Evolutionary conservation across 2,113 vertebrate species (phyloP), one percentile per base, ranked within the genome.

Genomic region (western clawed frog (Xenopus tropicalis)): DNA sequence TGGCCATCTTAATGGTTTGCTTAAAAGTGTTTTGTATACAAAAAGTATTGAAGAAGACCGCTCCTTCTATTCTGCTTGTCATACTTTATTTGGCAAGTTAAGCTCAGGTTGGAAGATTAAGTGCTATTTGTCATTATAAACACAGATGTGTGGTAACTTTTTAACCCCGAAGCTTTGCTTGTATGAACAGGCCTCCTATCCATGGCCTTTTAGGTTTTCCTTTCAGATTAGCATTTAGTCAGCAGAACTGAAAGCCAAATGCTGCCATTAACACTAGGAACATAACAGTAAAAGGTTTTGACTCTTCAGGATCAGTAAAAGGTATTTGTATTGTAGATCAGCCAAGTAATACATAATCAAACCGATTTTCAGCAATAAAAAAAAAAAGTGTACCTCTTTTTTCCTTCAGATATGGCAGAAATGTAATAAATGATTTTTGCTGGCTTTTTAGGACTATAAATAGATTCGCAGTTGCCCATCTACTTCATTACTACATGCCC

Each of bases 131-230:
- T 83, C 80, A 85, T 78, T 83, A 86, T 83, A 88, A 86, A 82
- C 78, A 86, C 84, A 91, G 83, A 89, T 88, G 80, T 87, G 81
- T 80, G 77, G 82, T 82, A 87, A 83, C 78, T 84, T 88, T 86
- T 89, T 86, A 75, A 83, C 81, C 80, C 72, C 78, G 68, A 61
- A 70, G 19, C 58, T 82, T 74, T 86, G 77, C 92, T 66, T 94
- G 89, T 83, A 87, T 84, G 58, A 88, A 93, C 94, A 89, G 91
- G 92, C 70, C 79, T n/a, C 59, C 70, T 51, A 78, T 68, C 82
- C 57, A 25, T 58, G 48, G 8, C 24, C 43, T 57, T 66, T 21
- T 52, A 37, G 29, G 2, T 25, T 73, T 13, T 51, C 21, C 51
- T 51, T 61, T 43, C 25, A 42, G 52, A 62, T 54, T 14, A 62